Conservation (phyloP, 2,797 vertebrate genomes). For the Okamejei kenojei region DNA sequence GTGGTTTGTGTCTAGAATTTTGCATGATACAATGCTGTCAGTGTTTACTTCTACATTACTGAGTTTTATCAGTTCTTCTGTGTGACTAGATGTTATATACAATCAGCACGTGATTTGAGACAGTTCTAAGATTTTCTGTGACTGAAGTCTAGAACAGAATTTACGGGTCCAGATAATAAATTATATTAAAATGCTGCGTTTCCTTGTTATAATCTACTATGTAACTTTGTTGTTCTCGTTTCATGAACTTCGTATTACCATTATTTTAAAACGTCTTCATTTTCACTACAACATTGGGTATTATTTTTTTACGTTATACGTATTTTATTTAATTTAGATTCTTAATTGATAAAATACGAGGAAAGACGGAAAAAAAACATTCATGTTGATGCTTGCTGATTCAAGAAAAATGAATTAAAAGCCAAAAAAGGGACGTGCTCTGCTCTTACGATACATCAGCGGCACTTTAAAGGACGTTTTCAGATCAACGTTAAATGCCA, state of each 20-base stretch:
- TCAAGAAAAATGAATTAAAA: background rate
- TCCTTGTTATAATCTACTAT: background rate
- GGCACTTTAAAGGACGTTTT: background rate
- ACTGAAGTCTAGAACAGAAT: conserved; percentile 63
- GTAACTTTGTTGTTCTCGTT: background rate
- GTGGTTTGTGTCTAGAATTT: conserved; percentile 64
- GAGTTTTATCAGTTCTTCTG: conserved; percentile 89
- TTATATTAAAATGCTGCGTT: conserved; percentile 31
- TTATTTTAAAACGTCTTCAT: background rate
- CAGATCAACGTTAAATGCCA: conserved; percentile 41
- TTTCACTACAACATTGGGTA: background rate
- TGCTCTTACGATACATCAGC: background rate
- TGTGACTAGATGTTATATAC: conserved; percentile 64
- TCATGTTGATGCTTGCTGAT: background rate
- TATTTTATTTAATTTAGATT: background rate
- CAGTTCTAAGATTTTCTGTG: conserved; percentile 55
- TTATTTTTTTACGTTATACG: background rate
- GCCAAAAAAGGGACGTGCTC: background rate
- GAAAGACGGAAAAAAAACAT: background rate
- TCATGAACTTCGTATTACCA: background rate
- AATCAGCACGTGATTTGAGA: conserved; percentile 54
- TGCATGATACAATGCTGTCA: conserved; percentile 74
- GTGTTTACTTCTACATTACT: conserved; percentile 62
- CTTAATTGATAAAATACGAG: background rate
- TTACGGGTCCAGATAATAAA: conserved; percentile 74